Evolutionary conservation across 2,888 invertebrate species (phyloP).

Genomic region (Phymatocera aterrima): DNA sequence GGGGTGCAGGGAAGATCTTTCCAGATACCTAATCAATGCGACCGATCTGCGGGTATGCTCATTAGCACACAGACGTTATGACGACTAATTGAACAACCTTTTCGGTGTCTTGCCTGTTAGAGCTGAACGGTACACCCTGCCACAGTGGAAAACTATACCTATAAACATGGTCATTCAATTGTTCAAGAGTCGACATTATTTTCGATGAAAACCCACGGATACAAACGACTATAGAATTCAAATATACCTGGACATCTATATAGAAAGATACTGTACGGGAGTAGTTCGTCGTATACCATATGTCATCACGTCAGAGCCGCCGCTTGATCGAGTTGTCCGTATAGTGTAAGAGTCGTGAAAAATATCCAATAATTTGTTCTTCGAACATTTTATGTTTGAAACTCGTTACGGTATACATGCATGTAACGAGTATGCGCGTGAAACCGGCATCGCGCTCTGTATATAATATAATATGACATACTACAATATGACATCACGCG

Average conservation of each 20-base stretch:
- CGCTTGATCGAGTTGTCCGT: no score
- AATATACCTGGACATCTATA: no score
- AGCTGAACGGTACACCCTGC: background rate
- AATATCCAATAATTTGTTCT: no score
- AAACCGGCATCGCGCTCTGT: conserved; percentile 21
- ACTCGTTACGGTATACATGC: background rate
- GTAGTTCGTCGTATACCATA: no score
- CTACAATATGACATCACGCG: conserved; percentile 22
- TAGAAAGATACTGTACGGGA: no score
- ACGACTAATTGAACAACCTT: conserved; percentile 33
- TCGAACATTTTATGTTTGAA: no score
- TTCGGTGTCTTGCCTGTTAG: background rate
- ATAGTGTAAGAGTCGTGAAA: background rate
- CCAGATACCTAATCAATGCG: background rate
- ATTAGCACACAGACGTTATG: conserved; percentile 14
- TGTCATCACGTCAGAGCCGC: no score
- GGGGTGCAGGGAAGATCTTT: conserved; percentile 2
- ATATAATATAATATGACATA: conserved; percentile 21
- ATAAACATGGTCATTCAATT: no score
- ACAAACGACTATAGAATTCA: background rate
- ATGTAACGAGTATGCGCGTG: background rate
- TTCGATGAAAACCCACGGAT: no score
- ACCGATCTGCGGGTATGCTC: background rate
- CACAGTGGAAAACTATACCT: background rate
- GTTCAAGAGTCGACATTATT: background rate